Base-by-base conservation (phyloP, 2,113 vertebrate genomes). In the Fukomys damarensis region DNA sequence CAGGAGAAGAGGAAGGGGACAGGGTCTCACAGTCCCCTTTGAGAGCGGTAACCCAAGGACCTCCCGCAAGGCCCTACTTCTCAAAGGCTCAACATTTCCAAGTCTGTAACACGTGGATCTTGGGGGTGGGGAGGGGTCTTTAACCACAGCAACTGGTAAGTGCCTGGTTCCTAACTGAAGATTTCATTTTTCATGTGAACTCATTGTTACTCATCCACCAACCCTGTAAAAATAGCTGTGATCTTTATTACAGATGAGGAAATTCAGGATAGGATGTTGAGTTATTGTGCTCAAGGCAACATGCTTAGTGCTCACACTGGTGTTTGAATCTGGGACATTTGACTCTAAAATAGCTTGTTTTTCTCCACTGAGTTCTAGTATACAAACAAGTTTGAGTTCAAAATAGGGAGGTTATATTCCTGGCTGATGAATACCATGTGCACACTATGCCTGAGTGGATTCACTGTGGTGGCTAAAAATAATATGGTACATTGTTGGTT, bases 311-410 rank as follows among this genome's bases (percentile, higher is more conserved):
- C 46, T 77, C 30, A 54, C 58, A 22, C 28, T 82, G 10, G 79
- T 83, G 80, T 70, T 94, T 96, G 90, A 96, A 96, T 85, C 83
- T 83, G 96, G 22, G 46, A 65, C 70, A 12, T 9, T n/a, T 79
- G 74, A 68, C 30, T 94, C 94, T 66, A 96, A 30, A 94, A 91
- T 49, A 86, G 43, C 56, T 89, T 86, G 80, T 66, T 92, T 91
- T 41, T 1, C 41, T 19, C 49, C 22, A 13, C 35, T 58, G 17
- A 56, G 54, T 43, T 93, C 54, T 82, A 11, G 32, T n/a, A 41
- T 54, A 54, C 24, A 65, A 79, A 68, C 49, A 65, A 63, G 7
- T 38, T 32, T 79, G 83, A 76, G 38, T 79, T 94, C 72, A 58
- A 46, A 89, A 80, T 85, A 43, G 65, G 43, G n/a, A 83, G 79